Conservation (phyloP, 2,113 vertebrate species). For the Mesocricetus auratus region DNA sequence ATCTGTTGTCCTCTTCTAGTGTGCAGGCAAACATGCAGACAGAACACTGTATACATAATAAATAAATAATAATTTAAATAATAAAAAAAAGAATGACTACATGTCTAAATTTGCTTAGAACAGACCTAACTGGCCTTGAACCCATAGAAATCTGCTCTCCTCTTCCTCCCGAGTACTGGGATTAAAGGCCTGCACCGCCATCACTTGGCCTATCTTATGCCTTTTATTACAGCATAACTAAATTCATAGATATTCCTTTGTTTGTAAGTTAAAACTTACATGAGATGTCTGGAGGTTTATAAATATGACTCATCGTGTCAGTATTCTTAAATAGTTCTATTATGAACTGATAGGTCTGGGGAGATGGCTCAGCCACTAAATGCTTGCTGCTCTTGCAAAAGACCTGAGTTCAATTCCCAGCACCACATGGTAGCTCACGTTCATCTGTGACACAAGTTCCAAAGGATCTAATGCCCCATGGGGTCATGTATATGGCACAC, state of each 20-base stretch:
- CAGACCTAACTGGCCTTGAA: background rate
- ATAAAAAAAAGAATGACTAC: background rate
- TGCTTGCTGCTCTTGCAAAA: background rate
- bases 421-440: background rate
- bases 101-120: background rate
- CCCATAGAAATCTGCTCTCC: background rate
- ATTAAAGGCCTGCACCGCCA: background rate
- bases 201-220: background rate
- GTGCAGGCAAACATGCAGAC: background rate
- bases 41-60: background rate
- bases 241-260: background rate
- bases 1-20: background rate
- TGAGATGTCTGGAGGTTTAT: background rate
- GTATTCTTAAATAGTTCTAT: background rate
- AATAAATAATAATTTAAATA: background rate
- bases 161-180: background rate
- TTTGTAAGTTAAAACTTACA: background rate
- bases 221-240: background rate
- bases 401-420: background rate
- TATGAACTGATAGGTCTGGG: background rate
- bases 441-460: background rate
- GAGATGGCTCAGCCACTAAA: background rate
- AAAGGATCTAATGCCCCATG: background rate
- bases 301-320: background rate
- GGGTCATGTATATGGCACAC: no score